Evolutionary conservation across 1,140 invertebrate genomes (phyloP), one percentile per base, ranked within the genome.

Genomic region (Hyposmocoma kahamanoa): DNA sequence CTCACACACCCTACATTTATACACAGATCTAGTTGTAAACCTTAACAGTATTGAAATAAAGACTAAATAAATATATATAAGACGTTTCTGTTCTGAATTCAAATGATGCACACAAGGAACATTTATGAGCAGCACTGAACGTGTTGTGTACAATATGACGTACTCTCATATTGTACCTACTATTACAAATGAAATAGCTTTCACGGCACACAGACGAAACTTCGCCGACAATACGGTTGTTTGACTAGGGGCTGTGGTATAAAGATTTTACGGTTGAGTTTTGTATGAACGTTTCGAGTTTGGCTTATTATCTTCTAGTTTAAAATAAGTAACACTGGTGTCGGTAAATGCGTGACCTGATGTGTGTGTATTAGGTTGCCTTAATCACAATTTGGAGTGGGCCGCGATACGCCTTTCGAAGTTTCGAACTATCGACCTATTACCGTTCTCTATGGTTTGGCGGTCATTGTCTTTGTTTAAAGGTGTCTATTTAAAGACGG

Each of bases 331-430:
- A 22, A 65, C 50, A 57, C 50, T 61, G 65, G 72, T 73, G 72
- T 77, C 62, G 66, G 75, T 78, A 81, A 78, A 72, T 68, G 81
- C 68, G 77, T 83, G 81, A 81, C 77, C 75, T 78, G 81, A 83
- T 82, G 80, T 84, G 81, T 84, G 75, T 84, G 79, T 83, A 80
- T 84, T 82, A 75, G 77, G 74, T 73, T 78, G 72, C 72, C 79
- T 83, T 83, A 84, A 84, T 84, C 81, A 84, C 75, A 84, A 84
- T 81, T 84, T 77, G 65, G 81, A 81, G 79, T 84, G 75, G 69
- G 72, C 61, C 69, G 72, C 67, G 71, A 69, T 82, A 78, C 77
- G 77, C 71, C 75, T 84, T 81, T 78, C 67, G 67, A 72, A 63
- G 56, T 69, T 70, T 61, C 71, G 71, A 75, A 68, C 59, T 73